Evolutionary conservation across 2,797 vertebrate genomes (phyloP), one percentile per base, ranked within the genome.

Genomic region (Leptodactylus fallax): DNA sequence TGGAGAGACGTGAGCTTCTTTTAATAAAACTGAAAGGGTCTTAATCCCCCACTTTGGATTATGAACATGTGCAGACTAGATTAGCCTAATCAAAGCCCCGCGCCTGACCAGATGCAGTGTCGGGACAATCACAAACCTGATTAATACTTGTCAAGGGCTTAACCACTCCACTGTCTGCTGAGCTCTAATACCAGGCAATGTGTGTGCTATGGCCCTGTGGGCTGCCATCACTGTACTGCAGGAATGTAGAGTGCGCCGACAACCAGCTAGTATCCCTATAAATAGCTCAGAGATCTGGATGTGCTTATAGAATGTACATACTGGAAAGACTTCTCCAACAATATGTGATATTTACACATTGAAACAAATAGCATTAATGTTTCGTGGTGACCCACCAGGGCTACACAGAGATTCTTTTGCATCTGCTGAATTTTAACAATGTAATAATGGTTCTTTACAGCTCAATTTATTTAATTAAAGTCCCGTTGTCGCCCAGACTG

Each of bases 61-160:
- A 89, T 89, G 84, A 93, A 88, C 92, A 92, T 93, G 91, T 90
- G 91, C 93, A 92, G 87, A 85, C 92, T 92, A 94, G 95, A 95
- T 95, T 95, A 95, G 94, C 94, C 94, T 95, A 96, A 95, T 95
- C 94, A 95, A 94, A 92, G 88, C 0, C 69, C 88, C 91, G 88
- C 91, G 91, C 81, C 91, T 91, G 92, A 92, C 84, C 95, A 95
- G 94, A 93, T 95, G 94, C 91, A 88, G 90, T 77, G 0, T 27
- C 0, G 92, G 91, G 94, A 93, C 94, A 94, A 90, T 93, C 94
- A 92, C 69, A 87, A 93, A 82, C 94, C 93, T 91, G 93, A 94
- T 95, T 94, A 95, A 92, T 13, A 85, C 88, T 83, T 92, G 93
- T 94, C 93, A 89, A 92, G 85, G 79, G 84, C 88, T 76, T 36